phyloP scores from a whole-genome alignment of 2,113 vertebrate genomes.

The Epinephelus moara region DNA sequence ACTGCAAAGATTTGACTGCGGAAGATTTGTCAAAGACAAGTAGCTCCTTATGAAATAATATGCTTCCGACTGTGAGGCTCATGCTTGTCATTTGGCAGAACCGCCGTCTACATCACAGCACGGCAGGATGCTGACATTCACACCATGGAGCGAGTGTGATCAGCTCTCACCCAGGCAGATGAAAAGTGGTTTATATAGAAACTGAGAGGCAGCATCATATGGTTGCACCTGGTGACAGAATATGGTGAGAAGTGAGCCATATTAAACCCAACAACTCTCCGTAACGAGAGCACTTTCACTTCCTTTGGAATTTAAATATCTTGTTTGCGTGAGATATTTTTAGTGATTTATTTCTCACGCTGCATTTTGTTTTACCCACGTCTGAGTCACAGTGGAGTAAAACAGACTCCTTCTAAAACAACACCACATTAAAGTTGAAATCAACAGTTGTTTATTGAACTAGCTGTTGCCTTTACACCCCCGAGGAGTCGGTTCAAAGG shows the following conservation, averaged over 20 bases:
- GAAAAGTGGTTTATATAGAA: constrained; percentile 83
- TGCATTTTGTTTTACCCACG: constrained; percentile 9
- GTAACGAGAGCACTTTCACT: constrained; percentile 40
- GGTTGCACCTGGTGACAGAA: constrained; percentile 79
- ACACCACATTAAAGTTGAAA: constrained; percentile 11
- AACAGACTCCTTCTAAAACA: not conserved
- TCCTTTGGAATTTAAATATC: constrained; percentile 43
- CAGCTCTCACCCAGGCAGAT: constrained; percentile 79
- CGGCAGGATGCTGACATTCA: constrained; percentile 83
- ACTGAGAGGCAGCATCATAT: constrained; percentile 82
- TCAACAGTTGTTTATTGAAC: constrained; percentile 36
- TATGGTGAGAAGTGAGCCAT: constrained; percentile 69
- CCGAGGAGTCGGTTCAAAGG: constrained; percentile 18
- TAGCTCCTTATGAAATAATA: constrained; percentile 72
- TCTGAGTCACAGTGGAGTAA: constrained; percentile 6
- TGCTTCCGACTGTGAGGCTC: constrained; percentile 70
- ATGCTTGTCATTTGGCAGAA: constrained; percentile 75
- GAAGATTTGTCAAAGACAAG: constrained; percentile 73
- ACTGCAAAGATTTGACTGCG: constrained; percentile 52
- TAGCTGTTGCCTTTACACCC: constrained; percentile 18
- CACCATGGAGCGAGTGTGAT: constrained; percentile 78
- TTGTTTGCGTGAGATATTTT: constrained; percentile 48
- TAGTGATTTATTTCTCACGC: constrained; percentile 10
- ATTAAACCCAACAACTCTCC: constrained; percentile 65
- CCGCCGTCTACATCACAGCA: constrained; percentile 65